Base-by-base conservation (phyloP, 2,888 invertebrate genomes). In the Eristalis tenax region DNA sequence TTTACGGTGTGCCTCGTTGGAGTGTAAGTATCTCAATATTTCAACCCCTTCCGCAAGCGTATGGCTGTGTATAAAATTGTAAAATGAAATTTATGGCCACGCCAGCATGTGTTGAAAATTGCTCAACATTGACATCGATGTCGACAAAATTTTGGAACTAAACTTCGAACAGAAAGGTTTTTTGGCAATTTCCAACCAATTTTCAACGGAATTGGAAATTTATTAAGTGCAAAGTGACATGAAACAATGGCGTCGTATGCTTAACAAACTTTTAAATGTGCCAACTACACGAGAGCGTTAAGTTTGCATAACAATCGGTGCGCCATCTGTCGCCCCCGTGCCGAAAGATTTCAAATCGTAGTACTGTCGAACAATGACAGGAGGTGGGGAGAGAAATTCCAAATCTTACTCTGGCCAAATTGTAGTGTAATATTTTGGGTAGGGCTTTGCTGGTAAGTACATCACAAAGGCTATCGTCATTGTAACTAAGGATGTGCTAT, bases 71-170 rank as follows among this genome's bases (percentile, higher is more conserved):
- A 74, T 87, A 88, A 84, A 88, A 88, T 88, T 90, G 90, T 89
- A 90, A 90, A 91, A 91, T 89, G 89, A 90, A 91, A 92, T 92
- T 92, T 91, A 92, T 92, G 87, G 88, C 89, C 87, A 88, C 88
- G 91, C 90, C 91, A 91, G 90, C 92, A 92, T 91, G 92, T 92
- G 92, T 90, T 91, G 89, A 90, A 91, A 91, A 91, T 91, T 90
- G 91, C 90, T 90, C 84, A 89, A 90, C 88, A 89, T 88, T 81
- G 78, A 89, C 89, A 89, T 89, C 90, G 89, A 90, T 89, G 90
- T 89, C 89, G 89, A 88, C 89, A 86, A 89, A 88, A 88, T 85
- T 85, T 80, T 87, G 84, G 75, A 71, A 86, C 78, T 75, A 86
- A 88, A 82, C 64, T 85, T 86, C 57, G 32, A 79, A 82, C 6